phyloP scores from a whole-genome alignment of 1,140 invertebrate species.

The Eriocheir sinensis region DNA sequence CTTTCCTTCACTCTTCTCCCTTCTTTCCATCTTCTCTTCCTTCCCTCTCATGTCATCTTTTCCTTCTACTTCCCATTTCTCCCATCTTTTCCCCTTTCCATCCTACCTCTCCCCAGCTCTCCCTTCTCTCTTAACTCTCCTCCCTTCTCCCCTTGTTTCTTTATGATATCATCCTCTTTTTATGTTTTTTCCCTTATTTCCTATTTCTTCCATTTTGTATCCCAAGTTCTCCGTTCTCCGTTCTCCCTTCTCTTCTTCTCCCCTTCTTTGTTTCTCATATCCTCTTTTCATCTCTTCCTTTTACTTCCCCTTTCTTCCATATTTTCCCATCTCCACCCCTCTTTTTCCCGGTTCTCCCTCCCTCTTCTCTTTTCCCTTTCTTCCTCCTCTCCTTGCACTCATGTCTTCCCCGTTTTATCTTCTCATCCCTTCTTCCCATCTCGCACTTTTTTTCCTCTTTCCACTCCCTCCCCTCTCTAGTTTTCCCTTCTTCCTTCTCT shows the following conservation, averaged over 20 bases:
- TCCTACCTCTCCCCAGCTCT: background rate
- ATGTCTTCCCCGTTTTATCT: background rate
- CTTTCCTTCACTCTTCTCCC: slow-evolving; percentile 1
- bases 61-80: background rate
- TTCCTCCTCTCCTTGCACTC: background rate
- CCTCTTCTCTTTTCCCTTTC: background rate
- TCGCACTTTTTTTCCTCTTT: slow-evolving; percentile 8
- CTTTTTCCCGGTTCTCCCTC: background rate
- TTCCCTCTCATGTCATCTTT: background rate
- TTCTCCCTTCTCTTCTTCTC: background rate
- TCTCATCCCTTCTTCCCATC: background rate
- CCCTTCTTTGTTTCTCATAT: background rate
- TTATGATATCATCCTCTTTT: background rate
- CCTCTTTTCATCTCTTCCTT: background rate
- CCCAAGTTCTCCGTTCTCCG: background rate
- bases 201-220: too few species aligned
- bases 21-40: background rate
- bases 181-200: too few species aligned
- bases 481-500: too few species aligned
- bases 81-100: background rate
- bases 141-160: background rate
- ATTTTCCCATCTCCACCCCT: background rate
- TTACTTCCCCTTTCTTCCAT: too few species aligned
- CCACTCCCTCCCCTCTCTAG: too few species aligned
- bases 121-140: background rate